These are phyloP conservation scores for Hedychridium roseum DNA, from an alignment of 2,888 invertebrate genomes.

Conservation along the genomic window DNA sequence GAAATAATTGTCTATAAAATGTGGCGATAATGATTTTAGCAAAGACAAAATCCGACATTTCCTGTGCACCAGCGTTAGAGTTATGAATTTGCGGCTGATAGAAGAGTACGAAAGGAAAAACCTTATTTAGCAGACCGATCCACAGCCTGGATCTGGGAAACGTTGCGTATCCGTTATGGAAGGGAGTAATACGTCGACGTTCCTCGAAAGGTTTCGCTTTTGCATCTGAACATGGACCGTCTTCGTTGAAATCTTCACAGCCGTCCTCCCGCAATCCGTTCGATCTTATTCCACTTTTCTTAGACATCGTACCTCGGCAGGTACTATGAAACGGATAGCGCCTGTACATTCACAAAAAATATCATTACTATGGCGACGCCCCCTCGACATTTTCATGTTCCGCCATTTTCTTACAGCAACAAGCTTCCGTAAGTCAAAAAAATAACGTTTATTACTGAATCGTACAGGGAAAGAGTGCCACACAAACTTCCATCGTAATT, in stretches of 20 bases:
- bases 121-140: constrained; percentile 21
- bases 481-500: too few species aligned
- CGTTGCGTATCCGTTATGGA: constrained; percentile 13
- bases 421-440: too few species aligned
- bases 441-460: too few species aligned
- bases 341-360: too few species aligned
- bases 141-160: constrained; percentile 27
- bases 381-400: too few species aligned
- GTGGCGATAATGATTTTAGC: too few species aligned
- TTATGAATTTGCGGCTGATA: neutral
- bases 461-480: too few species aligned
- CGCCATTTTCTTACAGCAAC: too few species aligned
- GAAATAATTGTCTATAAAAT: too few species aligned
- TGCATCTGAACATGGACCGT: constrained; percentile 2
- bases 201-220: constrained; percentile 11
- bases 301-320: constrained; percentile 33
- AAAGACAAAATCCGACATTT: too few species aligned
- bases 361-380: too few species aligned
- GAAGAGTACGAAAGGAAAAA: constrained; percentile 6
- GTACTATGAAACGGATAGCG: constrained; percentile 23
- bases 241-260: constrained; percentile 7
- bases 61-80: too few species aligned
- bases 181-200: constrained; percentile 9
- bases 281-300: constrained; percentile 21
- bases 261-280: constrained; percentile 21